phyloP scores from a whole-genome alignment of 1,140 invertebrate genomes.

The Apis cerana region DNA sequence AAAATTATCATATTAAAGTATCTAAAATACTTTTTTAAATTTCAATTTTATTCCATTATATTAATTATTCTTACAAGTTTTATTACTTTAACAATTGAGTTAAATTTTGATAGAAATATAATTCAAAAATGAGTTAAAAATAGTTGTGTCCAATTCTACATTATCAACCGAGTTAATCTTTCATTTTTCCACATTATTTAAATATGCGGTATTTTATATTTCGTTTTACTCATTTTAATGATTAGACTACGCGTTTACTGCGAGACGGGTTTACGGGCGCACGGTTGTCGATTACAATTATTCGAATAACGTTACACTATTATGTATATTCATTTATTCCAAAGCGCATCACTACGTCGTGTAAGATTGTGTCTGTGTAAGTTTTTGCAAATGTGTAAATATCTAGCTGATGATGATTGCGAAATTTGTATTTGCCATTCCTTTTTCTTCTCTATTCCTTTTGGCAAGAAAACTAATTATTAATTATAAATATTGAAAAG shows the following conservation, averaged over 20 bases:
- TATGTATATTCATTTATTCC: conserved; percentile 65
- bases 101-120: background rate
- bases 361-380: conserved; percentile 61
- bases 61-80: background rate
- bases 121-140: background rate
- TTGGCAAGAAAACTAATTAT: conserved; percentile 38
- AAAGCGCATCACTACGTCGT: conserved; percentile 64
- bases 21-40: background rate
- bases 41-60: background rate
- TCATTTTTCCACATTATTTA: conserved; percentile 3
- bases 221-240: background rate
- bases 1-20: background rate
- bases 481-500: too few species aligned
- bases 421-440: conserved; percentile 45
- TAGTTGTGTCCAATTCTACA: conserved; percentile 20
- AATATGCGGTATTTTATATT: conserved; percentile 7
- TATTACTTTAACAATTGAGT: background rate
- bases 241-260: conserved; percentile 19
- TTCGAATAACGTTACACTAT: conserved; percentile 64
- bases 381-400: conserved; percentile 63
- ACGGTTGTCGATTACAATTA: conserved; percentile 60
- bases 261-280: conserved; percentile 64
- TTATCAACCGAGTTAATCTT: background rate
- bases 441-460: conserved; percentile 45
- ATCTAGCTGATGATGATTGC: conserved; percentile 65